These are phyloP conservation scores for Lordiphosa mommai DNA, from an alignment of 1,140 invertebrate species.

Conservation along the genomic window DNA sequence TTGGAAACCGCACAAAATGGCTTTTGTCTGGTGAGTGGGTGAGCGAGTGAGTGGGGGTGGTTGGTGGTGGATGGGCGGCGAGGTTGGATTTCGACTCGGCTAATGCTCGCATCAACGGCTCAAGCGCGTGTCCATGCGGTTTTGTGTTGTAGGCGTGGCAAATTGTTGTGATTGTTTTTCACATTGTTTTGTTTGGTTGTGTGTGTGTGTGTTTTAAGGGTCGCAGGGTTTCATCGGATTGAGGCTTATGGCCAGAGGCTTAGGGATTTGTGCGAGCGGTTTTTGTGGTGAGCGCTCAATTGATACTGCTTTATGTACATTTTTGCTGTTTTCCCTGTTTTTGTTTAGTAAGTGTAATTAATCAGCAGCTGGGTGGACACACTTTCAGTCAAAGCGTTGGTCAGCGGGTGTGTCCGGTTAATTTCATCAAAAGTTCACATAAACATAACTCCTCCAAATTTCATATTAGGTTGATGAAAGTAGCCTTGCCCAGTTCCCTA, in stretches of 20 bases:
- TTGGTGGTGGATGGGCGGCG: not conserved
- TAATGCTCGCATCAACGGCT: constrained; percentile 37
- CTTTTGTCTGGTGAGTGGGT: constrained; percentile 34
- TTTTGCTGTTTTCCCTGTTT: too few species aligned
- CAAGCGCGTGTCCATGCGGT: constrained; percentile 66
- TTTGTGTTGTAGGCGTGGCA: constrained; percentile 65
- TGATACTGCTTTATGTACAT: not conserved
- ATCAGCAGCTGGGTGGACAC: too few species aligned
- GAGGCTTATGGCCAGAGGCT: constrained; percentile 4
- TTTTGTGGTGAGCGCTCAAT: not conserved
- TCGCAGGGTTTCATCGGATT: constrained; percentile 6
- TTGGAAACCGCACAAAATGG: constrained; percentile 67
- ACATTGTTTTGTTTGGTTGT: constrained; percentile 22
- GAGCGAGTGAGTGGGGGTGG: not conserved
- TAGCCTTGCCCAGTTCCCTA: too few species aligned
- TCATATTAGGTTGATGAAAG: too few species aligned
- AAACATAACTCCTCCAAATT: too few species aligned
- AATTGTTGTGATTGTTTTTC: constrained; percentile 75
- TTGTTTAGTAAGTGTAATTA: too few species aligned
- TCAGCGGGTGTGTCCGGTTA: too few species aligned
- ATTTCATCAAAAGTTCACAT: too few species aligned
- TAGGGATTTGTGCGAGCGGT: not conserved
- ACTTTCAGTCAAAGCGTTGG: too few species aligned
- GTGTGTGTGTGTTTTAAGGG: not conserved
- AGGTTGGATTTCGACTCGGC: constrained; percentile 7